Conservation (phyloP, 2,888 invertebrate genomes). For the Orthosia gothica region DNA sequence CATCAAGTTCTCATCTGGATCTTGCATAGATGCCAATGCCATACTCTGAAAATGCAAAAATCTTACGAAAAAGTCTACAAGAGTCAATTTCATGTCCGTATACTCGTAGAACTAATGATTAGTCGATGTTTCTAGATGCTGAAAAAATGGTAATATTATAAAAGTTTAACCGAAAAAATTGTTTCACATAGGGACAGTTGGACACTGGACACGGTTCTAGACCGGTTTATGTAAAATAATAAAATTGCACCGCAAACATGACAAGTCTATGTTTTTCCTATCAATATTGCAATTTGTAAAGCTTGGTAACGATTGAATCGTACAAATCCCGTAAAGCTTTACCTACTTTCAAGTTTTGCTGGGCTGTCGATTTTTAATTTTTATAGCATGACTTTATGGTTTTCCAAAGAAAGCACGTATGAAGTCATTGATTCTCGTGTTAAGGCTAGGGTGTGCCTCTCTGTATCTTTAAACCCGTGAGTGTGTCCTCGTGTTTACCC, state of each 20-base stretch:
- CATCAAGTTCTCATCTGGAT: no score
- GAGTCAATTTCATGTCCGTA: neutral
- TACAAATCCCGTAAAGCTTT: neutral
- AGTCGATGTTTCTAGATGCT: neutral
- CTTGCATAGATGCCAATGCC: no score
- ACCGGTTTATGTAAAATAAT: neutral
- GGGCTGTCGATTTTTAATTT: neutral
- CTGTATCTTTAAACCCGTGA: neutral
- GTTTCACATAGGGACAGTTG: neutral
- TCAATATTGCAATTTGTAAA: neutral
- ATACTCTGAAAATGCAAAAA: no score
- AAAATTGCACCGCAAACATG: neutral
- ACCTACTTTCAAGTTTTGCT: neutral
- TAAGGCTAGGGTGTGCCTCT: neutral
- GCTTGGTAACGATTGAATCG: neutral
- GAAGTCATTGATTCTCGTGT: neutral
- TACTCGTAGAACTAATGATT: neutral
- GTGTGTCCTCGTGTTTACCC: neutral
- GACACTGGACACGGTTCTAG: neutral
- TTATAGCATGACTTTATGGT: neutral
- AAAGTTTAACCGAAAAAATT: neutral
- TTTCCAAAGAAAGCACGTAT: neutral
- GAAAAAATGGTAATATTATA: neutral
- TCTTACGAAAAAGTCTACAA: neutral
- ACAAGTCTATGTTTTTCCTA: neutral